phyloP scores from a whole-genome alignment of 1,140 invertebrate species.

The Diuraphis noxia region DNA sequence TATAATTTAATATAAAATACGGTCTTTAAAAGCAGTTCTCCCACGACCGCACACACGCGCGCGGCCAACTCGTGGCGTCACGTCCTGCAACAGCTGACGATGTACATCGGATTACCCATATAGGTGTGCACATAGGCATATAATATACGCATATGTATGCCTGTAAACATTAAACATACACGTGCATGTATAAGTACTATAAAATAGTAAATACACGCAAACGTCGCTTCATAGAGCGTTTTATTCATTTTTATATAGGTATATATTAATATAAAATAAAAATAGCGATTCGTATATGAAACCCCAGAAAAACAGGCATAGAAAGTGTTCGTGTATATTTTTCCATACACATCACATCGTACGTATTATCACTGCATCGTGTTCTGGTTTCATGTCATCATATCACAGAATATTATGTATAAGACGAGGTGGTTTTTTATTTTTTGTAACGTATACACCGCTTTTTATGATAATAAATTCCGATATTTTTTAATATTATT shows the following conservation, averaged over 20 bases:
- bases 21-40: conserved; percentile 9
- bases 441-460: neutral
- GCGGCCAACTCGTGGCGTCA: neutral
- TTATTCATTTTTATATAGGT: neutral
- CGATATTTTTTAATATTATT: neutral
- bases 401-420: neutral
- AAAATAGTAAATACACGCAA: neutral
- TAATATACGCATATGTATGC: neutral
- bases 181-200: neutral
- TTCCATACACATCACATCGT: neutral
- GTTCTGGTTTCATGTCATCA: neutral
- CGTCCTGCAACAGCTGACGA: neutral
- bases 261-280: neutral
- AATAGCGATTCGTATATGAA: neutral
- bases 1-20: neutral
- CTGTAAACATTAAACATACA: neutral
- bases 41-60: neutral
- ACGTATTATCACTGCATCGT: neutral
- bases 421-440: neutral
- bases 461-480: neutral
- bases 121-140: neutral
- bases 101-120: neutral
- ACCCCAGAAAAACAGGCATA: neutral
- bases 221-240: neutral
- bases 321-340: neutral